A percentile compares a stretch with the other conserved stretches of the same genome.
phyloP scores from a whole-genome alignment of 1,140 invertebrate species.

The Pygmarrhopalites habei region DNA sequence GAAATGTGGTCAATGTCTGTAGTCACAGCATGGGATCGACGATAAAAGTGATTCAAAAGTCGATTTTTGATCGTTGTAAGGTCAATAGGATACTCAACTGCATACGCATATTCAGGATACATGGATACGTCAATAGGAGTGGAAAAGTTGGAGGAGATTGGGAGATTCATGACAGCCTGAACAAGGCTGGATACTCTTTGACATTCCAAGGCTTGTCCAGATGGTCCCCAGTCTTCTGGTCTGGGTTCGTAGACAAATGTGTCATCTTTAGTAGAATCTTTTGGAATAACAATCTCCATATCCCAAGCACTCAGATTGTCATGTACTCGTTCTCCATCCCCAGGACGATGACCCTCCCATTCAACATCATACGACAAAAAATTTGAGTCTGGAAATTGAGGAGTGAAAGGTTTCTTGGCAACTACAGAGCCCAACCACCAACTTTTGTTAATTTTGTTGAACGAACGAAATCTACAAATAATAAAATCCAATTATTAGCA shows the following conservation, averaged over 20 bases:
- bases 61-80: conserved; percentile 77
- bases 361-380: conserved; percentile 81
- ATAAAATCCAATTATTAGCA: too few species aligned
- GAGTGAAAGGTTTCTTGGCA: conserved; percentile 57
- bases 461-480: conserved; percentile 68
- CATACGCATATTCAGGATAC: conserved; percentile 80
- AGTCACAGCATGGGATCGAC: conserved; percentile 80
- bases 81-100: conserved; percentile 93
- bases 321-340: conserved; percentile 75
- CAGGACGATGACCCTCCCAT: conserved; percentile 90
- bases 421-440: conserved; percentile 91
- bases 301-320: conserved; percentile 88
- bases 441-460: conserved; percentile 92
- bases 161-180: conserved; percentile 75
- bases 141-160: conserved; percentile 85
- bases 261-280: conserved; percentile 47
- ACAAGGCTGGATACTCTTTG: conserved; percentile 66
- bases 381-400: conserved; percentile 64
- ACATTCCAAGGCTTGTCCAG: conserved; percentile 60
- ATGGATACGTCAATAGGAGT: conserved; percentile 86
- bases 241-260: conserved; percentile 79
- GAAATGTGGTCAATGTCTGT: conserved; percentile 90
- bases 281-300: conserved; percentile 81
- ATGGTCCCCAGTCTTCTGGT: conserved; percentile 75
- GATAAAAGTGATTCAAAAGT: conserved; percentile 85